Evolutionary conservation across 2,888 invertebrate species (phyloP).

Genomic region (Empis stercorea): DNA sequence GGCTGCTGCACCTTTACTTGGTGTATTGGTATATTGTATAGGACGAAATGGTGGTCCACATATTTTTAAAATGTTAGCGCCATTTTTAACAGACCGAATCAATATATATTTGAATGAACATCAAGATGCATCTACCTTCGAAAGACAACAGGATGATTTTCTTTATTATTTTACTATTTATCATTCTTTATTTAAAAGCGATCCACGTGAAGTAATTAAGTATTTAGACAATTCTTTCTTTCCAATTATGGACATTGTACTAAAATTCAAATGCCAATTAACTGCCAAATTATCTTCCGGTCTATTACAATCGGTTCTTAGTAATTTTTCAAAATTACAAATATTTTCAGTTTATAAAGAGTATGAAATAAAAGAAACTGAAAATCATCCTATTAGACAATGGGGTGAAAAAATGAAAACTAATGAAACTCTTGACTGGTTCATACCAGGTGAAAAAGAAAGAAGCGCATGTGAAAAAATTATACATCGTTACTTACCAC

Average conservation of each 20-base stretch:
- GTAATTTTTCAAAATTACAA: conserved; percentile 47
- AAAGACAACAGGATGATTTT: conserved; percentile 64
- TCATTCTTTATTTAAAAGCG: conserved; percentile 55
- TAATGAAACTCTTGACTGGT: conserved; percentile 59
- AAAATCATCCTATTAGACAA: conserved; percentile 59
- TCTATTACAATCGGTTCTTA: conserved; percentile 45
- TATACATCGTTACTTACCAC: conserved; percentile 49
- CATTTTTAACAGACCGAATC: conserved; percentile 55
- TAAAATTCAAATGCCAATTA: conserved; percentile 54
- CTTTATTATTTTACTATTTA: conserved; percentile 64
- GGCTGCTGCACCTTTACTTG: conserved; percentile 70
- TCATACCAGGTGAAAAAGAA: conserved; percentile 59
- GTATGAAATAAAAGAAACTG: conserved; percentile 34
- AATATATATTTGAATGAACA: conserved; percentile 46
- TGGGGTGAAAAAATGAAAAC: conserved; percentile 56
- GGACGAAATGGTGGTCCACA: conserved; percentile 52
- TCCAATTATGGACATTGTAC: conserved; percentile 53
- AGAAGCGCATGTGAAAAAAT: conserved; percentile 51
- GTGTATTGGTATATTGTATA: conserved; percentile 55
- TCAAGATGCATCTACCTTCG: conserved; percentile 54
- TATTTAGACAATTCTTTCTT: conserved; percentile 48
- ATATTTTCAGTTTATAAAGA: conserved; percentile 28
- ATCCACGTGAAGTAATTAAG: conserved; percentile 47
- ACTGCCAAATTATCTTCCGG: conserved; percentile 50
- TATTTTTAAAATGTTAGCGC: conserved; percentile 58